Percentiles rank a stretch among this genome's conserved stretches.
Conservation (phyloP, 1,140 invertebrate species). For the Scaptomyza graminum region DNA sequence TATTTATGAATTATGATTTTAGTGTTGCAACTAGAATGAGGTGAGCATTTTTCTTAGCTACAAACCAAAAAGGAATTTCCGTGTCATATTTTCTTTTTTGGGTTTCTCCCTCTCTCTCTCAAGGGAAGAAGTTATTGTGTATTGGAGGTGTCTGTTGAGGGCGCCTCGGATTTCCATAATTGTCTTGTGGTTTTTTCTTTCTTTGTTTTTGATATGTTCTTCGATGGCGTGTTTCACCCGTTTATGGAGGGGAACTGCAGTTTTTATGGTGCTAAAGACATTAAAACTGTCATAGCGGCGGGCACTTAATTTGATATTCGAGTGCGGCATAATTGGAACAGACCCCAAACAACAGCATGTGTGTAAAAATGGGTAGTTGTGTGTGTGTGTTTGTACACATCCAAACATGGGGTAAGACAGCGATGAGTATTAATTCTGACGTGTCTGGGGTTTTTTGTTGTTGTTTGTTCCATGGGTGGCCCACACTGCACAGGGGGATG, state of each 20-base stretch:
- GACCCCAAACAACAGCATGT: constrained; percentile 48
- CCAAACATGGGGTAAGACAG: constrained; percentile 23
- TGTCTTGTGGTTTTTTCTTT: constrained; percentile 27
- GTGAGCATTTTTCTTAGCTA: constrained; percentile 40
- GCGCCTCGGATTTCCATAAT: constrained; percentile 64
- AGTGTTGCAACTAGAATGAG: constrained; percentile 23
- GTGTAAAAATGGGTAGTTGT: constrained; percentile 25
- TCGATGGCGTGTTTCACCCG: constrained; percentile 28
- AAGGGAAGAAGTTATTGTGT: constrained; percentile 14
- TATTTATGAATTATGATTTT: constrained; percentile 76
- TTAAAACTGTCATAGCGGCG: constrained; percentile 78
- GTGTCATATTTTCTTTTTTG: constrained; percentile 44
- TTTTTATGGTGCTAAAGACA: constrained; percentile 77
- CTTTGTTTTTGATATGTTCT: neutral
- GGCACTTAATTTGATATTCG: constrained; percentile 80
- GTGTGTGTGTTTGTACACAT: too few relatives aligned
- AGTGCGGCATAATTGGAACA: constrained; percentile 72
- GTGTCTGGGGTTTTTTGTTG: constrained; percentile 31
- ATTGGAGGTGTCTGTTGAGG: constrained; percentile 43
- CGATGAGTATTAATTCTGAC: constrained; percentile 60
- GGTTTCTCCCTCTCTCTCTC: neutral
- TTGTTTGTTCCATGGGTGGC: constrained; percentile 51
- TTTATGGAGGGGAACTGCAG: constrained; percentile 43
- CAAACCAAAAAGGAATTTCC: constrained; percentile 47
- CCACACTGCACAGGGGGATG: constrained; percentile 31